phyloP scores from a whole-genome alignment of 2,113 vertebrate species.

The Plotosus lineatus region DNA sequence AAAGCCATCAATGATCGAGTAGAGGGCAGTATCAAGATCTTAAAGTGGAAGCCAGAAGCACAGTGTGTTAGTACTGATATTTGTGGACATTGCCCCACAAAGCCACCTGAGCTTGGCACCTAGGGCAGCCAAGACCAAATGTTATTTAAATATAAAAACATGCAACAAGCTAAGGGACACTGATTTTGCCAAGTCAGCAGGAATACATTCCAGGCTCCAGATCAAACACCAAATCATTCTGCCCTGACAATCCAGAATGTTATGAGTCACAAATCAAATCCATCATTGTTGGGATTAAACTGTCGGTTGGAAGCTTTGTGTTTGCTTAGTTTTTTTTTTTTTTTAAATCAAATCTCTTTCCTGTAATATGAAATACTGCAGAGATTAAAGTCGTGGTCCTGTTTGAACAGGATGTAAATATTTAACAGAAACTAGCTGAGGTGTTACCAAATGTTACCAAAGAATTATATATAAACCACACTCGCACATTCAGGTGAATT shows the following conservation, averaged over 20 bases:
- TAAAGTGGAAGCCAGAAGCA: no score
- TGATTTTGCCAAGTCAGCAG: background rate
- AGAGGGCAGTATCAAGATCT: no score
- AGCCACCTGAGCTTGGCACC: no score
- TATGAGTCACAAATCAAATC: background rate
- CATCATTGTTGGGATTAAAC: background rate
- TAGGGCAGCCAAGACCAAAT: background rate
- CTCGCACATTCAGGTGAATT: background rate
- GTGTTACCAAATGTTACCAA: slow-evolving; percentile 12
- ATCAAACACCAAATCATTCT: background rate
- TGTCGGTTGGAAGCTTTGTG: background rate
- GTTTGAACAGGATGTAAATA: slow-evolving; percentile 5
- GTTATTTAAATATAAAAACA: background rate
- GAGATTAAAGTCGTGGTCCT: background rate
- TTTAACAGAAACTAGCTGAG: background rate
- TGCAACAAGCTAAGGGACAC: background rate
- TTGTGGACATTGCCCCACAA: no score
- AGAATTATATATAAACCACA: slow-evolving; percentile 25
- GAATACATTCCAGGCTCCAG: background rate
- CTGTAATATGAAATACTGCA: background rate
- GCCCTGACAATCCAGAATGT: background rate
- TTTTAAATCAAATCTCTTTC: slow-evolving; percentile 11
- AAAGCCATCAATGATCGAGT: no score
- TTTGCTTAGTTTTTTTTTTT: background rate
- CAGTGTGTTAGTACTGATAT: no score